Base-by-base conservation (phyloP, 2,888 invertebrate species). In the Drosophila subquinaria region DNA sequence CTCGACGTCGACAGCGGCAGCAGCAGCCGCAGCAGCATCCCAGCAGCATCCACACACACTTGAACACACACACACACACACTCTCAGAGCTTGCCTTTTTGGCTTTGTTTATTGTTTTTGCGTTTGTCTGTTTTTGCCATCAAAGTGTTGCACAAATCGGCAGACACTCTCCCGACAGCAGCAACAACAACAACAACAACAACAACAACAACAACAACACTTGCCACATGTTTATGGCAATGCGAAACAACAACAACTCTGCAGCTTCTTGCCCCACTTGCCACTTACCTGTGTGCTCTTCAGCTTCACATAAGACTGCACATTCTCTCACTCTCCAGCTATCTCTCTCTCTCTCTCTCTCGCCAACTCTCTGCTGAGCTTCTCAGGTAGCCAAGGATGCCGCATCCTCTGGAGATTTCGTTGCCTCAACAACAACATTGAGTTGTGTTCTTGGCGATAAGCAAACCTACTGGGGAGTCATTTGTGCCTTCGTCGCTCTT, bases 101-200 rank as follows among this genome's bases (percentile, higher is more conserved):
- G 70, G 76, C 72, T 78, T 75, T 78, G 78, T 79, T 87, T 82
- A 82, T 81, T 82, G 82, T 84, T 85, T 82, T 87, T 86, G 84
- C 82, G 72, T 69, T 79, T 73, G 70, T 67, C 68, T 66, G 53
- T 73, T 61, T 79, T 73, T 81, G 79, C 77, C 82, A 78, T 79
- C 82, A 70, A 89, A 84, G 81, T 88, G 82, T 85, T 90, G 90
- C 90, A 90, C 88, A 90, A 90, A 89, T 79, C 87, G 85, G 70
- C 77, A 82, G 76, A 77, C 76, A 79, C 76, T 79, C 81, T 78
- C 69, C 53, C 66, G 45, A 47, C 76, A 63, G 50, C 79, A 60
- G 33, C 65, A 57, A 13, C 67, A 62, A 45, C 57, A 68, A 52
- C 66, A 71, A 43, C 71, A 72, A 36, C 77, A 69, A 56, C 70